Percentiles rank a stretch among this genome's conserved stretches.
These are phyloP conservation scores for Tenebrio molitor DNA, from an alignment of 1,140 invertebrate species.

Conservation along the genomic window DNA sequence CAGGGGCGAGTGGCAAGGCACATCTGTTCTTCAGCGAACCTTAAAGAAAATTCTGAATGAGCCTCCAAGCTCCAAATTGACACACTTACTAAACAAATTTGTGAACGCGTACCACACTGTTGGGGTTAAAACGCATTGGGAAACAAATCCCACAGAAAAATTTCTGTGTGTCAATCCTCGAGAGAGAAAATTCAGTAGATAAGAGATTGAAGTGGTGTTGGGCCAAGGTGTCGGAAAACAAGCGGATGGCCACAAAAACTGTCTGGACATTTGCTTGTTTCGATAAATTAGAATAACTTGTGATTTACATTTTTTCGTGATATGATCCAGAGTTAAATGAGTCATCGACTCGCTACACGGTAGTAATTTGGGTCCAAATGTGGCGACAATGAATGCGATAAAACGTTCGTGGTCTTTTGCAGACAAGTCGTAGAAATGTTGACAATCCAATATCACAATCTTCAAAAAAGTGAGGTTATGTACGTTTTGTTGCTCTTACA, in stretches of 20 bases:
- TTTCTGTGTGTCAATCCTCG: slow-evolving; percentile 68
- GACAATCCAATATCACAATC: slow-evolving; percentile 85
- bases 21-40: slow-evolving; percentile 64
- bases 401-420: slow-evolving; percentile 74
- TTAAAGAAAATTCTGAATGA: slow-evolving; percentile 52
- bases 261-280: no score
- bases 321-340: slow-evolving; percentile 72
- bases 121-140: slow-evolving; percentile 85
- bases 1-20: slow-evolving; percentile 69
- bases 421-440: slow-evolving; percentile 86
- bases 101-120: slow-evolving; percentile 69
- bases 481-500: no score
- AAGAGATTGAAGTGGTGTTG: slow-evolving; percentile 72
- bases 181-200: slow-evolving; percentile 75
- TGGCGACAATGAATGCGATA: slow-evolving; percentile 72
- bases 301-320: no score
- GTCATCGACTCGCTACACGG: slow-evolving; percentile 71
- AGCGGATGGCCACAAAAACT: slow-evolving; percentile 72
- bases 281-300: slow-evolving; percentile 80
- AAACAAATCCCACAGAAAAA: slow-evolving; percentile 76
- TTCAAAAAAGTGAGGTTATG: no score
- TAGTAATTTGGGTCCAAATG: slow-evolving; percentile 77
- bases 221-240: slow-evolving; percentile 86
- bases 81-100: slow-evolving; percentile 64
- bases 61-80: slow-evolving; percentile 25